phyloP scores from a whole-genome alignment of 2,797 vertebrate genomes.

The Ctenosaura bakeri region DNA sequence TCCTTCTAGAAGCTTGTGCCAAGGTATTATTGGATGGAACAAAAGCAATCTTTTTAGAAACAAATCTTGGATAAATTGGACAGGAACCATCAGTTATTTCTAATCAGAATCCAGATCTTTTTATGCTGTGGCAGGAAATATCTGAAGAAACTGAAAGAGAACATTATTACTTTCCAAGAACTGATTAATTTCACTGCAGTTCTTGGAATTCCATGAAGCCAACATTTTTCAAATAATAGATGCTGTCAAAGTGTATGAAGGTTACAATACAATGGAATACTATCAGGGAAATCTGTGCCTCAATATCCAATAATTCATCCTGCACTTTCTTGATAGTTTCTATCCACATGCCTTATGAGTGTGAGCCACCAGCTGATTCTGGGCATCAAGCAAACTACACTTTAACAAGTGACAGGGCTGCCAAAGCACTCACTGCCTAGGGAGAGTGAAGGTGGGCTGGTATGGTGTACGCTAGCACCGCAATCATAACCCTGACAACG shows the following conservation, averaged over 20 bases:
- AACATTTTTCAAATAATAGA: background rate
- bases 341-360: background rate
- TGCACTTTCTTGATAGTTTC: background rate
- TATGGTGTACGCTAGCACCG: background rate
- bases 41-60: background rate
- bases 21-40: background rate
- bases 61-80: background rate
- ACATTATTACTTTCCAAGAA: background rate
- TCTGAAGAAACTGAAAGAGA: background rate
- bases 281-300: background rate
- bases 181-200: background rate
- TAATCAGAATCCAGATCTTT: constrained; percentile 7
- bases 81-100: background rate
- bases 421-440: background rate
- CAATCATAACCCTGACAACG: background rate
- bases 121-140: background rate
- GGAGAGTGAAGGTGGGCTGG: background rate
- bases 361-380: background rate
- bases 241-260: background rate
- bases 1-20: background rate
- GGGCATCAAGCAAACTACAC: background rate
- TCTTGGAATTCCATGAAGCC: background rate
- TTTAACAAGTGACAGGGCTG: background rate
- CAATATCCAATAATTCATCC: background rate
- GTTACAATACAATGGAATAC: background rate